Conservation (phyloP, 2,113 vertebrate genomes). For the Nerophis ophidion region DNA sequence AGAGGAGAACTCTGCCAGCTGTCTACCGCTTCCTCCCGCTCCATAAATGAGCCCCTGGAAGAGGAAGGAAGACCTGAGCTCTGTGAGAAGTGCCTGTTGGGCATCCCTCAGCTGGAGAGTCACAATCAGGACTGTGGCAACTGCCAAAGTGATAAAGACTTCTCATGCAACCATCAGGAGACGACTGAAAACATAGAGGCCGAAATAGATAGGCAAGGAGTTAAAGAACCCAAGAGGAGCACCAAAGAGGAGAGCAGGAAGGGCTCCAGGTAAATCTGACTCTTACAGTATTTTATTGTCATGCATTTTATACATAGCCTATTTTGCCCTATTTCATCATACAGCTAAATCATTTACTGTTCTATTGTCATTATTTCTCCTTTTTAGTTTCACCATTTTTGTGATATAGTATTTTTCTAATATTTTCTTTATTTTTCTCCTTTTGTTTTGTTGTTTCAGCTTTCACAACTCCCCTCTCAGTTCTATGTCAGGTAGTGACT, state of each 20-base stretch:
- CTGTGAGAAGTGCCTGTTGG: conserved; percentile 79
- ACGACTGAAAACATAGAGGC: conserved; percentile 58
- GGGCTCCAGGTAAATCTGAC: conserved; percentile 41
- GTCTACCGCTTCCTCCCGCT: conserved; percentile 48
- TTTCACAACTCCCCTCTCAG: conserved; percentile 83
- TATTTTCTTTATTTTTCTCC: conserved; percentile 18
- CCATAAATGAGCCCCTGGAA: conserved; percentile 33
- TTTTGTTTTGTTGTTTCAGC: conserved; percentile 64
- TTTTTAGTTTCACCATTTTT: conserved; percentile 15
- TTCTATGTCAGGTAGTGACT: conserved; percentile 88
- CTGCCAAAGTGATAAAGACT: conserved; percentile 46
- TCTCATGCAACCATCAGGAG: conserved; percentile 50
- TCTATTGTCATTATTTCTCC: conserved; percentile 8
- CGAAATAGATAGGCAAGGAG: conserved; percentile 38
- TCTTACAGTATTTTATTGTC: not conserved
- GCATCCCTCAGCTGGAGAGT: conserved; percentile 57
- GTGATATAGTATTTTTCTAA: conserved; percentile 17
- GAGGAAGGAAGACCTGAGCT: conserved; percentile 57
- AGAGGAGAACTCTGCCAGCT: conserved; percentile 53
- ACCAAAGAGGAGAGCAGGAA: conserved; percentile 61
- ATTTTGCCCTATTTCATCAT: conserved; percentile 15
- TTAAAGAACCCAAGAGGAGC: conserved; percentile 42
- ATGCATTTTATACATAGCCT: not conserved
- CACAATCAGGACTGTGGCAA: conserved; percentile 36
- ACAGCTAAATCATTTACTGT: not conserved